Evolutionary conservation across 1,140 invertebrate genomes (phyloP), one percentile per base, ranked within the genome.

Genomic region (Drosophila takahashii): DNA sequence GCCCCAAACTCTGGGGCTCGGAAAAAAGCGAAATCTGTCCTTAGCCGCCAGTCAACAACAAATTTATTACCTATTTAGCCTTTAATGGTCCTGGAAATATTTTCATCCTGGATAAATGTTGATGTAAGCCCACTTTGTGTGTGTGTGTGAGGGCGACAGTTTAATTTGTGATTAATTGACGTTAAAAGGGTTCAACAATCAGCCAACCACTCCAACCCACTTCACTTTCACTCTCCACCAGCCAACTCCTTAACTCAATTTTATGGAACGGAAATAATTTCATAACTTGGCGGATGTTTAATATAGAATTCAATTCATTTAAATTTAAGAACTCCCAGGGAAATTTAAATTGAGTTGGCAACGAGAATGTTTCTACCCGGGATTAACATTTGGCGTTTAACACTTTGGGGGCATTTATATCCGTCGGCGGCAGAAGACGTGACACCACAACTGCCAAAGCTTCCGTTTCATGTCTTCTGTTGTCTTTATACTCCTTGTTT

Each of bases 161-260:
- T 89, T 89, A 89, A 89, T 89, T 89, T 89, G 84, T 80, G 85
- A 89, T 89, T 89, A 89, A 89, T 89, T 89, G 84, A 89, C 84
- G 85, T 89, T 89, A 89, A 89, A 89, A 89, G 84, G 85, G 84
- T 89, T 89, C 81, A 80, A 80, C 80, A 77, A 62, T 41, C 70
- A 52, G 47, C 18, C 70, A 66, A 41, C 73, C 77, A 77, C 81
- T 70, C 71, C 50, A 66, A 60, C 52, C 75, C 77, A 77, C 76
- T 79, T 86, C 74, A 81, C 83, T 86, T 86, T 85, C 81, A 80
- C 73, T 84, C 72, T 70, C 47, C 13, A 22, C 18, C 42, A 45
- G 18, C 3, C 44, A 45, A 18, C 44, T 45, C 26, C 64, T 75
- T 72, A 69, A 83, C 75, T 61, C 83, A 79, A 83, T 87, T 78